Conservation (phyloP, 2,888 invertebrate genomes). For the Catotricha subobsoleta region DNA sequence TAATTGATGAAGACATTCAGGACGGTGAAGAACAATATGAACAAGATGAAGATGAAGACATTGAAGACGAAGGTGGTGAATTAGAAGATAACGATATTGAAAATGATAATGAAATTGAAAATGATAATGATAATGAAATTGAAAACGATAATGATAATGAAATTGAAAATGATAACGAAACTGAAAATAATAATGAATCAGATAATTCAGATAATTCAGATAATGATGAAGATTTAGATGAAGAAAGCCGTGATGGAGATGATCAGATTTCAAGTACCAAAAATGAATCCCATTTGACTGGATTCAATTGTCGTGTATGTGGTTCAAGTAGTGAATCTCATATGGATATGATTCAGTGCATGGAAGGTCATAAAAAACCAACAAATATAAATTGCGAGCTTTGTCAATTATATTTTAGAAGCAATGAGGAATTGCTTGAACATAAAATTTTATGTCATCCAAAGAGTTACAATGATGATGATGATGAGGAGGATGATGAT, state of each 20-base stretch:
- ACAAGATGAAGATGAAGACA: neutral
- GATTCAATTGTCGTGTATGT: conserved; percentile 9
- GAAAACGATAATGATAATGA: neutral
- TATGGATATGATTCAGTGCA: conserved; percentile 6
- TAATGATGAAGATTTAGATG: neutral
- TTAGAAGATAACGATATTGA: neutral
- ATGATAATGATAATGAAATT: neutral
- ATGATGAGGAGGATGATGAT: too few species aligned
- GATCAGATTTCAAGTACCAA: neutral
- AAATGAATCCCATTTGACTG: neutral
- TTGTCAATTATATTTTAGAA: conserved; percentile 9
- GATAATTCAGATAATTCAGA: too few species aligned
- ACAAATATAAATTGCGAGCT: conserved; percentile 6
- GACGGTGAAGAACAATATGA: neutral
- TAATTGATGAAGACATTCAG: too few species aligned
- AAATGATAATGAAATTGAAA: neutral
- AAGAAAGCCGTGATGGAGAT: too few species aligned
- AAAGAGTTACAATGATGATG: conserved; percentile 1
- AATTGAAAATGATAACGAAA: neutral
- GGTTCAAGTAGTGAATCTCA: conserved; percentile 6
- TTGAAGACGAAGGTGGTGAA: conserved; percentile 3
- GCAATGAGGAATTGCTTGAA: conserved; percentile 7
- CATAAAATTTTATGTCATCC: conserved; percentile 10
- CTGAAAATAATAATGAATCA: neutral
- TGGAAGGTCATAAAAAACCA: conserved; percentile 8